Evolutionary conservation across 2,797 vertebrate species (phyloP), one percentile per base, ranked within the genome.

Genomic region (Acipenser transmontanus): DNA sequence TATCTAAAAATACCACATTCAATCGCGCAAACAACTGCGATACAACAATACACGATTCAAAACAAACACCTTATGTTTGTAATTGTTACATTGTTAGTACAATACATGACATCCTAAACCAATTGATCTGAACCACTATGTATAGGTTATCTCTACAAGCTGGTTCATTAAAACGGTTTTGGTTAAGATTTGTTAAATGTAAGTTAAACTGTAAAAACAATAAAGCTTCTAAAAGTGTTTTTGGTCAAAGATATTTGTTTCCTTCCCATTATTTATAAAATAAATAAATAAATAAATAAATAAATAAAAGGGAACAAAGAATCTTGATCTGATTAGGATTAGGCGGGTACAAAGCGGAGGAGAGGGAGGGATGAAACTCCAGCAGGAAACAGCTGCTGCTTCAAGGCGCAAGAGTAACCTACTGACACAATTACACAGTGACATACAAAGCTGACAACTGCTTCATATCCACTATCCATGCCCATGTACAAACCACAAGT

Each of bases 361-460:
- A 66, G 70, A 64, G 66, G 66, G 68, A 70, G 68, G 68, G 76
- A 78, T 77, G 76, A 81, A 80, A 77, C 79, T 74, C 67, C 74
- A 71, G 69, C 52, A 65, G 54, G 49, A 65, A 68, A 11, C 8
- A 49, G 59, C n/a, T 49, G 65, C 73, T 73, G 71, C 62, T 70
- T 63, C 68, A 66, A 49, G 70, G 71, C 66, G 68, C 69, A 69
- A 17, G 59, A 67, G 62, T 68, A 64, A 65, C 64, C 64, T 57
- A 48, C 49, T 67, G 54, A n/a, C 64, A 76, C 68, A 66, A 73
- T 72, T 78, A 72, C 66, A 70, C 68, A 59, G 63, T 70, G 72
- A 69, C 64, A 68, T 68, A 47, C 1, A 34, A 34, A 34, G 34
- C 66, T 56, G 54, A 13, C 52, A 65, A 13, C 9, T 57, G 54